Conservation (phyloP, 2,797 vertebrate genomes). For the Toxotes lorentzi region DNA sequence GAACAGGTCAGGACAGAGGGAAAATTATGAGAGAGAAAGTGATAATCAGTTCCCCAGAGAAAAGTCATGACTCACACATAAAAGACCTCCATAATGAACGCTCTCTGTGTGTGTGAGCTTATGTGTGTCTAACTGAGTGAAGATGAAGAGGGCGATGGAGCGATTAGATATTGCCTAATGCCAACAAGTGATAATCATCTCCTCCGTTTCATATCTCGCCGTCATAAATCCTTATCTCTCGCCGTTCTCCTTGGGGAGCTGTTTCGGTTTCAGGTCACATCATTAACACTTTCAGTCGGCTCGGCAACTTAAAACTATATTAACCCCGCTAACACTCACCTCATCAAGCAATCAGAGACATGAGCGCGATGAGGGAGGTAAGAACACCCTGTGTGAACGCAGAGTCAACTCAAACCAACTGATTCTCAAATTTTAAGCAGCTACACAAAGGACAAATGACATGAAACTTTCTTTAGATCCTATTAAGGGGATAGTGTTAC, state of each 20-base stretch:
- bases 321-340: constrained; percentile 44
- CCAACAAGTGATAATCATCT: constrained; percentile 67
- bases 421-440: constrained; percentile 4
- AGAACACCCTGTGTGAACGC: neutral
- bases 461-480: neutral
- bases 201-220: constrained; percentile 41
- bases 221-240: constrained; percentile 39
- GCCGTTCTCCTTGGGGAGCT: constrained; percentile 38
- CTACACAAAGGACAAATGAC: neutral
- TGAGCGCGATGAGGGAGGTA: neutral
- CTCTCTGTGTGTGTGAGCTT: constrained; percentile 18
- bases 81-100: constrained; percentile 62
- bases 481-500: neutral
- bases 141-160: constrained; percentile 54
- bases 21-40: constrained; percentile 56
- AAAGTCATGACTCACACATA: constrained; percentile 69
- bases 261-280: constrained; percentile 62
- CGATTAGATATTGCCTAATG: constrained; percentile 62
- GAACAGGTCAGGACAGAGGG: constrained; percentile 57
- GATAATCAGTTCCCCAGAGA: constrained; percentile 65
- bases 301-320: constrained; percentile 36
- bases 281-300: constrained; percentile 58
- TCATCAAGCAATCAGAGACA: neutral
- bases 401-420: neutral
- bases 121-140: constrained; percentile 37